Conservation (phyloP, 2,797 vertebrate species). For the Sebastiscus albofasciatus region DNA sequence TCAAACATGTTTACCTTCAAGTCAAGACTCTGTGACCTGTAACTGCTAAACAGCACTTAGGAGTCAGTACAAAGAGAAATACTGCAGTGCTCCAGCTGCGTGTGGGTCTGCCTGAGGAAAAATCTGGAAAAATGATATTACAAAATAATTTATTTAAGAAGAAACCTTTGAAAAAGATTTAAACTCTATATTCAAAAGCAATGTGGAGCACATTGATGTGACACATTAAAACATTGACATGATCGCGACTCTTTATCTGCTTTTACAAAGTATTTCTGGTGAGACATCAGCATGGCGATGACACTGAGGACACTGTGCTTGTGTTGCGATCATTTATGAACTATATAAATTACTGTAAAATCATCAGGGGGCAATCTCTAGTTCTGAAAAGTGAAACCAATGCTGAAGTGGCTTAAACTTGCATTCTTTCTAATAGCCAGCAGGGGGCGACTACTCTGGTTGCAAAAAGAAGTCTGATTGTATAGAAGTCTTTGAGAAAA, state of each 20-base stretch:
- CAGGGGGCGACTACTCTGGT: too few relatives aligned
- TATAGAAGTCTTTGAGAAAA: too few relatives aligned
- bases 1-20: constrained; percentile 62
- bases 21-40: constrained; percentile 22
- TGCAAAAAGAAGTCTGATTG: too few relatives aligned
- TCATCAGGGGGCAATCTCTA: too few relatives aligned
- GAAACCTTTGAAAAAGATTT: background rate
- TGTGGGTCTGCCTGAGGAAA: background rate
- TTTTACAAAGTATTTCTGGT: background rate
- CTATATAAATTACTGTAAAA: background rate
- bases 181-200: background rate
- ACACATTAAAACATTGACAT: background rate
- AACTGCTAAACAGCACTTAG: constrained; percentile 12
- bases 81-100: constrained; percentile 5
- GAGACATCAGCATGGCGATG: background rate
- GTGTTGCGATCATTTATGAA: background rate
- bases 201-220: background rate
- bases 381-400: too few relatives aligned
- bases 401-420: too few relatives aligned
- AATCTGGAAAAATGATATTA: background rate
- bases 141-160: background rate
- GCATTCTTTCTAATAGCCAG: too few relatives aligned
- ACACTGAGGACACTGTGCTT: background rate
- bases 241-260: background rate
- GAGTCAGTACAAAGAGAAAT: background rate